These are phyloP conservation scores for Ostrea denselamellosa DNA, from an alignment of 1,140 invertebrate species.

Conservation along the genomic window DNA sequence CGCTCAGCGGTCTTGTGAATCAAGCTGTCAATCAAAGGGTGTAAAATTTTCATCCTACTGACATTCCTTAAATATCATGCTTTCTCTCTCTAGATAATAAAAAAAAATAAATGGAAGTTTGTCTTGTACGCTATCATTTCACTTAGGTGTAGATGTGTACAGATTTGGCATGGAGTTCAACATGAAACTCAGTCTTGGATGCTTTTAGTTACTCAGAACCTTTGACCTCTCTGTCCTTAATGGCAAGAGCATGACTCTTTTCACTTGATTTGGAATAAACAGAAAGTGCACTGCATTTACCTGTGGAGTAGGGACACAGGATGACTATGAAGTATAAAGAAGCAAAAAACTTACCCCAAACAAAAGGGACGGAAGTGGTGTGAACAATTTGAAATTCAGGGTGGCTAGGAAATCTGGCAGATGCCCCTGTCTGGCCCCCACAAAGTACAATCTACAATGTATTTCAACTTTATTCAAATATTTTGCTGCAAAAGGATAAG, in stretches of 20 bases:
- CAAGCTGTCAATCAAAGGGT: neutral
- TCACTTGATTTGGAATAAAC: too few relatives aligned
- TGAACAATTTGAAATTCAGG: constrained; percentile 92
- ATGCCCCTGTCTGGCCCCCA: constrained; percentile 96
- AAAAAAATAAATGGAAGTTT: too few relatives aligned
- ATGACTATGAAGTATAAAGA: neutral
- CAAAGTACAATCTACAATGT: constrained; percentile 78
- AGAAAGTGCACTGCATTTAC: neutral
- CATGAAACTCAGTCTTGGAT: neutral
- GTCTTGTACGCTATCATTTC: too few relatives aligned
- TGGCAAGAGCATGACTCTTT: too few relatives aligned
- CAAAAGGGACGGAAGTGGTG: constrained; percentile 94
- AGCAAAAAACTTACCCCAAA: constrained; percentile 85
- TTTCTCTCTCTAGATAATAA: neutral
- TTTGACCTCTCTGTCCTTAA: neutral
- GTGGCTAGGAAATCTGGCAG: constrained; percentile 97
- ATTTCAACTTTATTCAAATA: too few relatives aligned
- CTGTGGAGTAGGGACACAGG: neutral
- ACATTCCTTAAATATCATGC: neutral
- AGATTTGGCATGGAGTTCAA: neutral
- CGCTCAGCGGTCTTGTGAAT: too few relatives aligned
- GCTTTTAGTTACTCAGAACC: neutral
- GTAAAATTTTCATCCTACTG: neutral
- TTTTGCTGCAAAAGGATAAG: too few relatives aligned
- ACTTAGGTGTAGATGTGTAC: neutral